phyloP scores from a whole-genome alignment of 2,888 invertebrate genomes.

The Drosophila demipolita region DNA sequence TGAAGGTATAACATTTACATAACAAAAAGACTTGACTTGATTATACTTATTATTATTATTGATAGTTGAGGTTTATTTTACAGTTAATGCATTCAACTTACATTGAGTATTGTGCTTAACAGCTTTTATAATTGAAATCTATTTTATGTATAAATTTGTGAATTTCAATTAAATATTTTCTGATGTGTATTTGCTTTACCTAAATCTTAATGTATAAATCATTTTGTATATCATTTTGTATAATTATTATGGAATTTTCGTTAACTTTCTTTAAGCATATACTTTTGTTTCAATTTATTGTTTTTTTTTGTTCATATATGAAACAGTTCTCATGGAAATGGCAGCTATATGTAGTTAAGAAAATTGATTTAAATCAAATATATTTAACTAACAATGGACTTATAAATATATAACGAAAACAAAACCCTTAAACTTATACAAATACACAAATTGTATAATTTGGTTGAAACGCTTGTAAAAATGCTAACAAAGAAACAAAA shows the following conservation, averaged over 20 bases:
- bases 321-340: slow-evolving; percentile 85
- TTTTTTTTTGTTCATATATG: slow-evolving; percentile 56
- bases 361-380: slow-evolving; percentile 75
- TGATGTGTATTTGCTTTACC: slow-evolving; percentile 6
- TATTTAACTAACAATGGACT: slow-evolving; percentile 77
- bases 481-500: slow-evolving; percentile 47
- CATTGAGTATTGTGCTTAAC: slow-evolving; percentile 22
- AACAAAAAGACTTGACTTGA: slow-evolving; percentile 79
- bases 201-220: slow-evolving; percentile 14
- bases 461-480: slow-evolving; percentile 55
- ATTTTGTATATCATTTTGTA: slow-evolving; percentile 33
- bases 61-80: slow-evolving; percentile 49
- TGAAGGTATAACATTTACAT: slow-evolving; percentile 73
- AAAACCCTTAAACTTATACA: slow-evolving; percentile 35
- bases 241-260: slow-evolving; percentile 20
- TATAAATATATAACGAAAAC: slow-evolving; percentile 57
- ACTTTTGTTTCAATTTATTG: slow-evolving; percentile 22
- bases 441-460: slow-evolving; percentile 22
- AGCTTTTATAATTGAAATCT: slow-evolving; percentile 21
- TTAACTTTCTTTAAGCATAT: slow-evolving; percentile 16
- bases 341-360: slow-evolving; percentile 86
- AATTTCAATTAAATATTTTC: slow-evolving; percentile 5
- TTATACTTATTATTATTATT: slow-evolving; percentile 65
- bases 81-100: slow-evolving; percentile 37
- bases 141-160: slow-evolving; percentile 36